These are phyloP conservation scores for Allolobophora icterica DNA, from an alignment of 2,888 invertebrate genomes.

Conservation along the genomic window DNA sequence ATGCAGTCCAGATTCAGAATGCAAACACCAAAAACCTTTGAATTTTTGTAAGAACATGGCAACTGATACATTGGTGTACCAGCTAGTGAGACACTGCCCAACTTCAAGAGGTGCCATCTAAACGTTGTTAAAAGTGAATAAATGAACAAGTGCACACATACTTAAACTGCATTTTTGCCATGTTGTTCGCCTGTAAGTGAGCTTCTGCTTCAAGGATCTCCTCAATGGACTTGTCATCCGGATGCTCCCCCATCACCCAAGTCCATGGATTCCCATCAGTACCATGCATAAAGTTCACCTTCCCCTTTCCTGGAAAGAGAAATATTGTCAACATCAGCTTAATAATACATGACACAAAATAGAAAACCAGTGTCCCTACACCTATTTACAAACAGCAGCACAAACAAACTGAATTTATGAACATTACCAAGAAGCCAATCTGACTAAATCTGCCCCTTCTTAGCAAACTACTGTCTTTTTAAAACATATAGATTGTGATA, in stretches of 20 bases:
- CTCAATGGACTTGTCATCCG: conserved; percentile 74
- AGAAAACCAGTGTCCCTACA: neutral
- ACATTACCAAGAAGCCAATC: neutral
- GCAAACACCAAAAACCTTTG: no score
- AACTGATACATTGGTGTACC: neutral
- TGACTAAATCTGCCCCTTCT: neutral
- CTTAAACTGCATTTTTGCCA: conserved; percentile 66
- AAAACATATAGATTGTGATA: neutral
- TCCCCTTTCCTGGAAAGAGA: conserved; percentile 21
- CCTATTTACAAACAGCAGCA: neutral
- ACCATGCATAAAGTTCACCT: conserved; percentile 74
- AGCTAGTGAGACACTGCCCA: neutral
- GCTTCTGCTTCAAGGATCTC: conserved; percentile 73
- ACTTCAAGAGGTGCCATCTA: neutral
- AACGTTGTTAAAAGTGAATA: neutral
- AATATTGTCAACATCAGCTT: neutral
- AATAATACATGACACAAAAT: conserved; percentile 8
- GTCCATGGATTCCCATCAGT: conserved; percentile 77
- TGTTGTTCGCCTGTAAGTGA: conserved; percentile 69
- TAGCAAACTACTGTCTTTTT: neutral
- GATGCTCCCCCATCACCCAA: conserved; percentile 85
- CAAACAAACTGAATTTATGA: neutral
- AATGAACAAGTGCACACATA: neutral
- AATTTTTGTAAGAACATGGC: no score
- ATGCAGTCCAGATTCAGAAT: no score